These are phyloP conservation scores for Caenorhabditis elegans DNA, from an alignment of 1,140 invertebrate genomes.

Conservation along the genomic window WBcel235 BX284604.4:7182001-7182500, in stretches of 20 bases:
- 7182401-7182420: neutral
- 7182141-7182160: neutral
- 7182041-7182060: neutral
- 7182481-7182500: neutral
- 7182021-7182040: neutral
- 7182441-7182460: neutral
- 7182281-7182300: constrained; percentile 30
- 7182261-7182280: constrained; percentile 38
- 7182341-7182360: constrained; percentile 11
- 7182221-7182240: constrained; percentile 7
- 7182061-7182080: neutral
- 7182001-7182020: neutral
- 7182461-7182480: neutral
- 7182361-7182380: neutral
- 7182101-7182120: neutral
- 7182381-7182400: neutral
- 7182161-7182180: neutral
- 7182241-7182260: constrained; percentile 32
- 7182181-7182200: neutral
- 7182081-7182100: neutral
- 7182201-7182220: neutral
- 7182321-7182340: neutral
- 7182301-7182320: neutral
- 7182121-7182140: neutral
- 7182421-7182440: neutral